A percentile compares a stretch with the other conserved stretches of the same genome.
Conservation (phyloP, 2,797 vertebrate genomes). For the Pangasius macronema region DNA sequence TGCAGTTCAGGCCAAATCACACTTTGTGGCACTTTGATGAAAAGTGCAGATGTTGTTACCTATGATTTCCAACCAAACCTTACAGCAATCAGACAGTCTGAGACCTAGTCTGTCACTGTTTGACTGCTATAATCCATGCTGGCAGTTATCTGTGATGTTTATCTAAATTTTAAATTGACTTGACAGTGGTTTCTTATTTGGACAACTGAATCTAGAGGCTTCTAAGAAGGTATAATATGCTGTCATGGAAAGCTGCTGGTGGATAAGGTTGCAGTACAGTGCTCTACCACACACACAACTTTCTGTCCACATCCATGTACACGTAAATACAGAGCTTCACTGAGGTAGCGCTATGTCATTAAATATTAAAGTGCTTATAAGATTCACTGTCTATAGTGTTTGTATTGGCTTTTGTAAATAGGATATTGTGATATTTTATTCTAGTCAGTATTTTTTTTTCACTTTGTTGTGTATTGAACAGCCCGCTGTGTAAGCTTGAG, state of each 20-base stretch:
- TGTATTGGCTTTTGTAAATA: background rate
- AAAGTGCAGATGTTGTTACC: slow-evolving; percentile 39
- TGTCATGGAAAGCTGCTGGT: slow-evolving; percentile 68
- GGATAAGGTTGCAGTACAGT: slow-evolving; percentile 60
- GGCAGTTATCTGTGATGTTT: slow-evolving; percentile 1
- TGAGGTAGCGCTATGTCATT: background rate
- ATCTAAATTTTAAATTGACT: slow-evolving; percentile 14
- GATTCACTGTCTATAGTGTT: background rate
- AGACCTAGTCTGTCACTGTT: background rate
- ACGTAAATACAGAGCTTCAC: background rate
- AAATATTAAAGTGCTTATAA: background rate
- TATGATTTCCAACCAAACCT: slow-evolving; percentile 21
- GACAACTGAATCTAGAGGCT: slow-evolving; percentile 27
- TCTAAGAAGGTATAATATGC: slow-evolving; percentile 63
- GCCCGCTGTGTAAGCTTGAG: background rate
- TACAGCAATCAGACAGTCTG: slow-evolving; percentile 20
- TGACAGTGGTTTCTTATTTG: slow-evolving; percentile 16
- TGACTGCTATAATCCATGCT: background rate
- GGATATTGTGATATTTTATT: background rate
- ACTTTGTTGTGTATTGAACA: background rate
- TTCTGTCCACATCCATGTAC: background rate
- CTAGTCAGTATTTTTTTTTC: background rate
- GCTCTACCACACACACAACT: slow-evolving; percentile 57
- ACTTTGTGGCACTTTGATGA: slow-evolving; percentile 38
- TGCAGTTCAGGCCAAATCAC: slow-evolving; percentile 22